phyloP scores from a whole-genome alignment of 2,888 invertebrate genomes.

The Galerucella nymphaeae region DNA sequence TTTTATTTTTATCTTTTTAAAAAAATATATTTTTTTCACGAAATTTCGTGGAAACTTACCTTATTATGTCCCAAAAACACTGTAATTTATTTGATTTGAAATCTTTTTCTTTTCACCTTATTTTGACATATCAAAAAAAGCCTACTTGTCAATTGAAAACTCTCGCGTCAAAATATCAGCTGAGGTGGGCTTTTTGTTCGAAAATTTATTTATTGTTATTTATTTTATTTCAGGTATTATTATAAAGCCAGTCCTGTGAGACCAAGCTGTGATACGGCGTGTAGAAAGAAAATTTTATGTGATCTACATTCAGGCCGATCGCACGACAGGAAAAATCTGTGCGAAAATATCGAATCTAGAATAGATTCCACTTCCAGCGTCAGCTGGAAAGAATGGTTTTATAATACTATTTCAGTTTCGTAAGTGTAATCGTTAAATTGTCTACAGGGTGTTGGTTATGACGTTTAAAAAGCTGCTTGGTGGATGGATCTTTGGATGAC shows the following conservation, averaged over 20 bases:
- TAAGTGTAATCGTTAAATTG: conserved; percentile 69
- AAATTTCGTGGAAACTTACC: too few species aligned
- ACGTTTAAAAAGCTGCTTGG: too few species aligned
- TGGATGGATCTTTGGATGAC: too few species aligned
- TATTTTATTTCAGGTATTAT: conserved; percentile 74
- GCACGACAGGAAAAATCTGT: conserved; percentile 85
- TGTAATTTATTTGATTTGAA: too few species aligned
- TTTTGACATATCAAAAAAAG: too few species aligned
- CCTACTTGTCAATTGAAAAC: too few species aligned
- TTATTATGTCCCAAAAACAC: too few species aligned
- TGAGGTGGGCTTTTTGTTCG: too few species aligned
- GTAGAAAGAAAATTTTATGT: conserved; percentile 86
- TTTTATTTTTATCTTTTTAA: too few species aligned
- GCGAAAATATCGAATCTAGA: conserved; percentile 84
- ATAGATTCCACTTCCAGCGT: conserved; percentile 81
- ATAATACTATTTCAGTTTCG: conserved; percentile 88
- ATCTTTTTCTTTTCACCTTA: too few species aligned
- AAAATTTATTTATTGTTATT: background rate
- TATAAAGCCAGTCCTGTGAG: conserved; percentile 90
- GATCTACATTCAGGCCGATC: conserved; percentile 89
- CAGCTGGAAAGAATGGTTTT: conserved; percentile 89
- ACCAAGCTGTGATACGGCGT: conserved; percentile 84
- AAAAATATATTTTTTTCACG: too few species aligned
- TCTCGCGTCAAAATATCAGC: too few species aligned
- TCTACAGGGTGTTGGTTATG: background rate